These are phyloP conservation scores for Hyphantria cunea DNA, from an alignment of 1,140 invertebrate genomes.

Conservation along the genomic window DNA sequence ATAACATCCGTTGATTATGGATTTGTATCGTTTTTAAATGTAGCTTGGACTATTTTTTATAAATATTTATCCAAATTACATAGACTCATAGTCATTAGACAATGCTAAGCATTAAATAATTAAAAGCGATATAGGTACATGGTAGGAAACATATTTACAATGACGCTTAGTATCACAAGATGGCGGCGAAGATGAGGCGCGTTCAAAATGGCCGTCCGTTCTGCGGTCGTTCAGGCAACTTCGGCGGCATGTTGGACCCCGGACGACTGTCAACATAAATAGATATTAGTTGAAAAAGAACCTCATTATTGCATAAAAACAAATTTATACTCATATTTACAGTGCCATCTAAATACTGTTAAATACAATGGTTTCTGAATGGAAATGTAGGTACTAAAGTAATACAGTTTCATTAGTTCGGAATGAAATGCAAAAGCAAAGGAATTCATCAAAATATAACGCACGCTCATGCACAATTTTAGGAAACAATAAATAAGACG, in stretches of 20 bases:
- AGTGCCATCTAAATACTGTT: constrained; percentile 22
- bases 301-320: constrained; percentile 12
- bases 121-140: constrained; percentile 38
- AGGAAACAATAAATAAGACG: not conserved
- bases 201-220: constrained; percentile 79
- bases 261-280: constrained; percentile 70
- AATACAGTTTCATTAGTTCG: constrained; percentile 6
- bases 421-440: constrained; percentile 16
- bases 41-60: constrained; percentile 16
- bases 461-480: not conserved
- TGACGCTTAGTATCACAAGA: constrained; percentile 57
- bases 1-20: constrained; percentile 9
- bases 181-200: constrained; percentile 50
- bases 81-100: constrained; percentile 30
- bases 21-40: constrained; percentile 6
- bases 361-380: constrained; percentile 11
- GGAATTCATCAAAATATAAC: not conserved
- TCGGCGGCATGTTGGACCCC: constrained; percentile 73
- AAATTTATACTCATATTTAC: constrained; percentile 16
- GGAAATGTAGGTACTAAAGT: not conserved
- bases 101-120: constrained; percentile 38
- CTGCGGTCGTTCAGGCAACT: constrained; percentile 79
- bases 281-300: constrained; percentile 19
- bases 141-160: constrained; percentile 60
- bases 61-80: constrained; percentile 17